phyloP scores from a whole-genome alignment of 2,797 vertebrate genomes.

The Syngnathus acus region DNA sequence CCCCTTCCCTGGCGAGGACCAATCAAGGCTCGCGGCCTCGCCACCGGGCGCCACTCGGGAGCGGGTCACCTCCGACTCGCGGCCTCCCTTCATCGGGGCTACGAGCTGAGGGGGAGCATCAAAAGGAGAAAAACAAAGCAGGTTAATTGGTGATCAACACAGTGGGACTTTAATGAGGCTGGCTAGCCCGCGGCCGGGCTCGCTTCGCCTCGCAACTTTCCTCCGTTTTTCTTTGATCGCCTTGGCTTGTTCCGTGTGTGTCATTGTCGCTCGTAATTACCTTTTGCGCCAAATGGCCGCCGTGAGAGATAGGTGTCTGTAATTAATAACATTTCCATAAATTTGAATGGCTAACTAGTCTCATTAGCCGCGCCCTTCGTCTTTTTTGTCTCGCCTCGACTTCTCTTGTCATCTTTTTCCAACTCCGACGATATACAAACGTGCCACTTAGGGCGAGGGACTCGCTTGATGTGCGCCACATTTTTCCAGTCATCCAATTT shows the following conservation, averaged over 20 bases:
- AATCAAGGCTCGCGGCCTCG: neutral
- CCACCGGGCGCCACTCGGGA: slow-evolving; percentile 4
- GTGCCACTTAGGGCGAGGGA: slow-evolving; percentile 56
- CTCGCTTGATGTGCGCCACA: slow-evolving; percentile 68
- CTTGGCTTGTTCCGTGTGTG: slow-evolving; percentile 77
- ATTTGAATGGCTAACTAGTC: slow-evolving; percentile 99
- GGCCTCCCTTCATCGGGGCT: slow-evolving; percentile 75
- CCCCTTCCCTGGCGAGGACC: neutral
- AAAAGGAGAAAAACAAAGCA: slow-evolving; percentile 87
- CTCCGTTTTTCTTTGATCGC: slow-evolving; percentile 87
- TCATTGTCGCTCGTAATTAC: slow-evolving; percentile 98
- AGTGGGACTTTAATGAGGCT: slow-evolving; percentile 92
- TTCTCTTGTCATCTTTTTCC: slow-evolving; percentile 75
- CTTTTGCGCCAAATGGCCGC: slow-evolving; percentile 89
- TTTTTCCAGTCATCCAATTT: slow-evolving; percentile 68
- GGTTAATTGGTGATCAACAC: slow-evolving; percentile 99
- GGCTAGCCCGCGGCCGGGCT: slow-evolving; percentile 83
- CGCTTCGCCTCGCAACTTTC: slow-evolving; percentile 81
- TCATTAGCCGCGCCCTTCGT: slow-evolving; percentile 81
- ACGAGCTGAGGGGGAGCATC: slow-evolving; percentile 70
- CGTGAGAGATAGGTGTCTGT: slow-evolving; percentile 99
- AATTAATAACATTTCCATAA: slow-evolving; percentile 99
- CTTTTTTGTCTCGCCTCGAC: slow-evolving; percentile 82
- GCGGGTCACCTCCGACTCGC: slow-evolving; percentile 62
- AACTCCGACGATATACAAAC: slow-evolving; percentile 67